Conservation (phyloP, 1,140 invertebrate species). For the Piezodorus guildinii region DNA sequence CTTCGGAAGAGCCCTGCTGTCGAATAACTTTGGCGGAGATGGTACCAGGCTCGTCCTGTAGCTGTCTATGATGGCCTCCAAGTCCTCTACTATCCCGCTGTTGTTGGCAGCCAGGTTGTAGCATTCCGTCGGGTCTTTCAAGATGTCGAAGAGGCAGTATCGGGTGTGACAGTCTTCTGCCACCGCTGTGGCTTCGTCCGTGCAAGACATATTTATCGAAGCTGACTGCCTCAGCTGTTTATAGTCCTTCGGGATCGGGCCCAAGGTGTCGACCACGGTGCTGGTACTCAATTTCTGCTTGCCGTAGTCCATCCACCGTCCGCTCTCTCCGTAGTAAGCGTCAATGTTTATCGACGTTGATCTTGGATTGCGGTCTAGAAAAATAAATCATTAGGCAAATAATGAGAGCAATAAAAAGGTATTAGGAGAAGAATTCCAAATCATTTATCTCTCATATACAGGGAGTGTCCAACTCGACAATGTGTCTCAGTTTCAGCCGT, state of each 20-base stretch:
- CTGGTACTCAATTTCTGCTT: not conserved
- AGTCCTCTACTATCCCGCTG: not conserved
- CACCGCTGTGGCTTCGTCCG: not conserved
- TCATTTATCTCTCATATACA: no score
- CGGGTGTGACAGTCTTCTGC: not conserved
- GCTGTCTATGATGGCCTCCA: not conserved
- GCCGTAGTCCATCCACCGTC: constrained; percentile 3
- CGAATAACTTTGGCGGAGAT: not conserved
- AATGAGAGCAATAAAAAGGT: not conserved
- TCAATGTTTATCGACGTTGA: not conserved
- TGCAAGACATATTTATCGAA: not conserved
- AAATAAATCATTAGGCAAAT: no score
- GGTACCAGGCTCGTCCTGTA: not conserved
- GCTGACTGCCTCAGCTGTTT: not conserved
- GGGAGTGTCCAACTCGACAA: no score
- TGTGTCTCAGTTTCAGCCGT: no score
- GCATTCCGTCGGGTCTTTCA: not conserved
- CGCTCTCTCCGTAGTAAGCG: constrained; percentile 6
- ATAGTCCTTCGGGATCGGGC: not conserved
- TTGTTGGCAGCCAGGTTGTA: not conserved
- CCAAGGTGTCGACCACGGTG: not conserved
- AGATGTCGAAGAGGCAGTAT: constrained; percentile 15
- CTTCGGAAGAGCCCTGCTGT: not conserved
- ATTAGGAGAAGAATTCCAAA: not conserved
- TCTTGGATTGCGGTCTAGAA: not conserved